Evolutionary conservation across 2,888 invertebrate species (phyloP), one percentile per base, ranked within the genome.

Genomic region (Sinelater perroti): DNA sequence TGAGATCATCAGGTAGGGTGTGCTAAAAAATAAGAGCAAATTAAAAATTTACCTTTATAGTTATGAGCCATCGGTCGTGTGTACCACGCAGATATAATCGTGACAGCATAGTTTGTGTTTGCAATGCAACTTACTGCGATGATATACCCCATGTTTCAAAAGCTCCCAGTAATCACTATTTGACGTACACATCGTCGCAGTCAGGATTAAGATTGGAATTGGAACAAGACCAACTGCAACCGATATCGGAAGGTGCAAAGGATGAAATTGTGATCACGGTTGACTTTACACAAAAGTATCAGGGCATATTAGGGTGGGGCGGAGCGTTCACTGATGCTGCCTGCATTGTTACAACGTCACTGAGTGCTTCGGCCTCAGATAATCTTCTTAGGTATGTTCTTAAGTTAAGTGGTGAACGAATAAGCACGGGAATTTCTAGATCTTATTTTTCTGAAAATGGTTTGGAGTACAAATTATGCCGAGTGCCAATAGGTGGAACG

Each of bases 401-500:
- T n/a, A n/a, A n/a, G n/a, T n/a, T n/a, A n/a, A n/a, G n/a, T n/a
- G n/a, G n/a, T n/a, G n/a, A n/a, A n/a, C n/a, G n/a, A n/a, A n/a
- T n/a, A n/a, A n/a, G n/a, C n/a, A n/a, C n/a, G n/a, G n/a, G n/a
- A n/a, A n/a, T n/a, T n/a, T n/a, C n/a, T 44, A 93, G 93, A 31
- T 85, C 93, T 0, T 91, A 88, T 71, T 91, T 85, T 68, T 81
- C 84, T 8, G 67, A 75, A 1, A 72, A 79, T 56, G n/a, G 20
- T 7, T 81, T 90, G 55, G 86, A 87, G 60, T 95, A 93, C 76
- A 89, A 85, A 66, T 73, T 95, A 66, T 87, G 89, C 26, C 83
- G 96, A 26, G 84, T 93, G 8, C 90, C 95, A 0, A 91, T 95
- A 59, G 95, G 87, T 1, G 93, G 94, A 4, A 85, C 86, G 42